These are phyloP conservation scores for Zygogramma bicolorata DNA, from an alignment of 2,888 invertebrate genomes.

Conservation along the genomic window DNA sequence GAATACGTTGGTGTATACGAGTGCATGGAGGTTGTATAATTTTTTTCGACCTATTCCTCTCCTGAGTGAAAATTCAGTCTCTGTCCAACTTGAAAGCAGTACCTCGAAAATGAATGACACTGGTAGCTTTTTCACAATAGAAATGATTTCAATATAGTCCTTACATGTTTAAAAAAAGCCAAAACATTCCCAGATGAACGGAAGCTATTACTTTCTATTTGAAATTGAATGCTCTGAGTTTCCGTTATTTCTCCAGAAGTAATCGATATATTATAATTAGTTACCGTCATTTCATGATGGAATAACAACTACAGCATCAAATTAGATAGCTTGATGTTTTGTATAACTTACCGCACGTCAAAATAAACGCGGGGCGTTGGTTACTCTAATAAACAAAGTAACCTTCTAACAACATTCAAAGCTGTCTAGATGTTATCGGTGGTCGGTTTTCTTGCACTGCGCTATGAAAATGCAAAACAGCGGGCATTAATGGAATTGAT, in stretches of 20 bases:
- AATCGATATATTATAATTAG: neutral
- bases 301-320: neutral
- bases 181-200: too few relatives aligned
- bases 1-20: too few relatives aligned
- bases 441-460: constrained; percentile 26
- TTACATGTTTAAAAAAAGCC: too few relatives aligned
- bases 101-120: too few relatives aligned
- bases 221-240: too few relatives aligned
- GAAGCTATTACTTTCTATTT: too few relatives aligned
- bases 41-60: too few relatives aligned
- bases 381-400: constrained; percentile 40
- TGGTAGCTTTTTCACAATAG: too few relatives aligned
- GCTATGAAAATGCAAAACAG: constrained; percentile 46
- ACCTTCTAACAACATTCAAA: constrained; percentile 33
- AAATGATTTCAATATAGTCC: too few relatives aligned
- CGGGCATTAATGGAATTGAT: constrained; percentile 46
- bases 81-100: too few relatives aligned
- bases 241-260: neutral
- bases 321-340: constrained; percentile 15
- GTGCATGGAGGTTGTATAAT: too few relatives aligned
- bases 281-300: neutral
- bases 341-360: constrained; percentile 28
- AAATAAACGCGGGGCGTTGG: constrained; percentile 35
- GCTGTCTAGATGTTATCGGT: constrained; percentile 41
- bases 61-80: too few relatives aligned